These are phyloP conservation scores for Ursus arctos DNA, from an alignment of 2,113 vertebrate species.

Conservation along the genomic window DNA sequence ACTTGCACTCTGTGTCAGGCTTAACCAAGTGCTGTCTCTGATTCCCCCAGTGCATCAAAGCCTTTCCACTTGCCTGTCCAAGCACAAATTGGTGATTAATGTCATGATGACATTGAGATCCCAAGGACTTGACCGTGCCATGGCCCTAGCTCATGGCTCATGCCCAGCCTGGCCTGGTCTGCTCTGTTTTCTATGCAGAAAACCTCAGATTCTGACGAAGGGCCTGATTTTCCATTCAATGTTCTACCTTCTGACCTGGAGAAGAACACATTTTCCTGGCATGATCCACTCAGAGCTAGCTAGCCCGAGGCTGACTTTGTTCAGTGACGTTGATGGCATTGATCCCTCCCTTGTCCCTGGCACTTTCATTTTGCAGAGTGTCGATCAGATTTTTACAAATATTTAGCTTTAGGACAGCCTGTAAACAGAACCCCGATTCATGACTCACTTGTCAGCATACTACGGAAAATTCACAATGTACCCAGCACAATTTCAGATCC, in stretches of 20 bases:
- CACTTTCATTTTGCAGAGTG: background rate
- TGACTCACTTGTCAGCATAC: background rate
- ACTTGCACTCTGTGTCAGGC: background rate
- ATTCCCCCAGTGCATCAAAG: accelerated
- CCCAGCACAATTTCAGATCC: background rate
- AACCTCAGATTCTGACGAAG: background rate
- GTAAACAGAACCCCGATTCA: background rate
- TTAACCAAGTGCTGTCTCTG: background rate
- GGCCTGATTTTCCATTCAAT: background rate
- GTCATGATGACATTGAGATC: background rate
- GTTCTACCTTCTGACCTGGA: background rate
- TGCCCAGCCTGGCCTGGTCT: background rate
- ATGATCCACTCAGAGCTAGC: background rate
- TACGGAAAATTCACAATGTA: background rate
- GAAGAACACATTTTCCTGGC: slow-evolving; percentile 13
- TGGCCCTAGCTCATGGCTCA: background rate
- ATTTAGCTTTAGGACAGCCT: background rate
- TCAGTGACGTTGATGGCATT: background rate
- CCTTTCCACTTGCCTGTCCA: background rate
- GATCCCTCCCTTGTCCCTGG: background rate
- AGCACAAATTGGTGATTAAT: background rate
- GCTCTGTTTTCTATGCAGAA: background rate
- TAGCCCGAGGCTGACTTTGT: background rate
- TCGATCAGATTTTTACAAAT: background rate
- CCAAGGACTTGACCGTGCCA: background rate